These are phyloP conservation scores for Eueremaeus valkanovi DNA, from an alignment of 2,888 invertebrate species.

Conservation along the genomic window DNA sequence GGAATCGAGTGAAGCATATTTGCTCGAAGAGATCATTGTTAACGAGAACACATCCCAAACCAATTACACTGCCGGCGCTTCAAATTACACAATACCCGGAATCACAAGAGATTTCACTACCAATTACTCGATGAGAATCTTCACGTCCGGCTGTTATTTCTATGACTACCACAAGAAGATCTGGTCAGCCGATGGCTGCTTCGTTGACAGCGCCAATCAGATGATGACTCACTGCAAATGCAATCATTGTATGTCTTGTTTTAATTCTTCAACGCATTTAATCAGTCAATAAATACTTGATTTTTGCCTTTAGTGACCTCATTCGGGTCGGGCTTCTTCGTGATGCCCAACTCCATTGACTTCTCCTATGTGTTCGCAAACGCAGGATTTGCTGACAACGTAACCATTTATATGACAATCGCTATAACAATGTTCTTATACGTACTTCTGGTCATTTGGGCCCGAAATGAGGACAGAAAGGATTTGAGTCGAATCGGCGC, in stretches of 20 bases:
- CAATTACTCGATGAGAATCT: conserved; percentile 52
- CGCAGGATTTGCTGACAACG: conserved; percentile 52
- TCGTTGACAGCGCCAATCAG: conserved; percentile 48
- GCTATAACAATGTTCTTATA: conserved; percentile 52
- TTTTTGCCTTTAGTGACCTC: conserved; percentile 53
- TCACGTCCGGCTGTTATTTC: conserved; percentile 53
- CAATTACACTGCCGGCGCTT: conserved; percentile 47
- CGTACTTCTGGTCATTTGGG: conserved; percentile 52
- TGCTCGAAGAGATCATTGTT: conserved; percentile 38
- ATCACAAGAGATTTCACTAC: conserved; percentile 49
- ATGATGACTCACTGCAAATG: conserved; percentile 48
- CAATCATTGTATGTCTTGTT: conserved; percentile 49
- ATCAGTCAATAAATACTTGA: too few species aligned
- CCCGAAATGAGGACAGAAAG: conserved; percentile 52
- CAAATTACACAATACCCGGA: conserved; percentile 48
- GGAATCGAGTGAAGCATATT: conserved; percentile 32
- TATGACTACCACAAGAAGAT: conserved; percentile 49
- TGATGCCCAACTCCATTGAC: conserved; percentile 56
- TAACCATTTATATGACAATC: conserved; percentile 53
- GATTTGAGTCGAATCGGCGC: conserved; percentile 53
- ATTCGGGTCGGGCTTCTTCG: conserved; percentile 55
- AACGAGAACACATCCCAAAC: conserved; percentile 47
- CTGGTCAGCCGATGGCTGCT: conserved; percentile 51
- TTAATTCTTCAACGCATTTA: not conserved
- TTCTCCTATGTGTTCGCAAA: conserved; percentile 55